Evolutionary conservation across 2,888 invertebrate genomes (phyloP), one percentile per base, ranked within the genome.

Genomic region (Tipula confusa): DNA sequence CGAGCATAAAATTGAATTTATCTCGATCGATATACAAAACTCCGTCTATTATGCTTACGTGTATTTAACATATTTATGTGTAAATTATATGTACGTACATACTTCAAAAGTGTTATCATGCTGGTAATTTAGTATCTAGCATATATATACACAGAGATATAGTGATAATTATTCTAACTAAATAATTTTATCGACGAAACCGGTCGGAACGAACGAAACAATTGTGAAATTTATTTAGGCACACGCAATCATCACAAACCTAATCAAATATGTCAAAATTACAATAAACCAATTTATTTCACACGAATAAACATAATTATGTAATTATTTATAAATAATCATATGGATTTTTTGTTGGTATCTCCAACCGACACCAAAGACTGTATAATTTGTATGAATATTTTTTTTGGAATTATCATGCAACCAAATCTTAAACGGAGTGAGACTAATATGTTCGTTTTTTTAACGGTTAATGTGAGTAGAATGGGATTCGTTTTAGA

Each of bases 211-310:
- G 64, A 18, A 38, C 13, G 38, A 38, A n/a, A 38, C 38, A 13
- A 11, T 6, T 36, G 9, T 11, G 15, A 9, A 24, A 24, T 64
- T 64, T 64, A 24, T 18, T 24, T 64, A 64, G 64, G 24, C 64
- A 24, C 64, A 64, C 64, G 64, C 64, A 64, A 64, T 64, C 64
- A 64, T n/a, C 24, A 64, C 18, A 64, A 24, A 1, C 64, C 7
- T 64, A 64, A 64, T 64, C 64, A 64, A 24, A 64, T 24, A 64
- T 64, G 64, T 64, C 64, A 64, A 64, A 64, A 64, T 64, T 64
- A 64, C 64, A 64, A 64, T 64, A 24, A 7, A 64, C 18, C 64
- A 64, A 24, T 24, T 64, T 64, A 64, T 24, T 64, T 64, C 18
- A 64, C 64, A 64, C 64, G 64, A 64, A 64, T 24, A 18, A 24